Evolutionary conservation across 2,113 vertebrate genomes (phyloP).

Genomic region (Saccopteryx leptura): DNA sequence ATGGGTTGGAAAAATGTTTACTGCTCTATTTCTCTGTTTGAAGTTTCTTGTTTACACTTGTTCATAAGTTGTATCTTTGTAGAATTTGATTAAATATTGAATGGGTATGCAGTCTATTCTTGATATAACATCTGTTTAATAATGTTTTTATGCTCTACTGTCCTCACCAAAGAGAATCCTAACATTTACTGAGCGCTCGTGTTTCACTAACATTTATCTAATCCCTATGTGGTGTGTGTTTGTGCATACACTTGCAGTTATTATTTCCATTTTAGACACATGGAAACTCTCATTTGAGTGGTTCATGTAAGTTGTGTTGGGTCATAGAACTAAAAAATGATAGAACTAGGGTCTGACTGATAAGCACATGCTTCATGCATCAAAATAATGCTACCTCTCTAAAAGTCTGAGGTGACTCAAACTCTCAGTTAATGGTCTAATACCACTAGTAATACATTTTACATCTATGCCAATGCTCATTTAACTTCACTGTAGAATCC

Average conservation of each 20-base stretch:
- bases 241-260: not conserved
- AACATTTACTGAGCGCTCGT: not conserved
- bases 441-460: not conserved
- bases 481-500: not conserved
- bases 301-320: not conserved
- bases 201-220: not conserved
- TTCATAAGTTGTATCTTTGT: slow-evolving; percentile 2
- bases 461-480: not conserved
- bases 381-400: not conserved
- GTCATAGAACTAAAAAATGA: not conserved
- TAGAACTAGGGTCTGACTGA: not conserved
- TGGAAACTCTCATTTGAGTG: not conserved
- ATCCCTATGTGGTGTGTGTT: not conserved
- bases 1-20: slow-evolving; percentile 5
- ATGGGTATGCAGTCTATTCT: not conserved
- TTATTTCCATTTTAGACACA: not conserved
- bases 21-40: slow-evolving; percentile 16
- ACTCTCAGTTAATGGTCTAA: not conserved
- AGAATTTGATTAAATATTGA: not conserved
- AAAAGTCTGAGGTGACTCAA: not conserved
- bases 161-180: not conserved
- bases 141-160: not conserved
- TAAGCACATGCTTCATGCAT: not conserved
- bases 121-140: not conserved
- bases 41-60: slow-evolving; percentile 11